A percentile compares a stretch with the other conserved stretches of the same genome.
These are phyloP conservation scores for Cryptophagus acutangulus DNA, from an alignment of 2,888 invertebrate species.

Conservation along the genomic window DNA sequence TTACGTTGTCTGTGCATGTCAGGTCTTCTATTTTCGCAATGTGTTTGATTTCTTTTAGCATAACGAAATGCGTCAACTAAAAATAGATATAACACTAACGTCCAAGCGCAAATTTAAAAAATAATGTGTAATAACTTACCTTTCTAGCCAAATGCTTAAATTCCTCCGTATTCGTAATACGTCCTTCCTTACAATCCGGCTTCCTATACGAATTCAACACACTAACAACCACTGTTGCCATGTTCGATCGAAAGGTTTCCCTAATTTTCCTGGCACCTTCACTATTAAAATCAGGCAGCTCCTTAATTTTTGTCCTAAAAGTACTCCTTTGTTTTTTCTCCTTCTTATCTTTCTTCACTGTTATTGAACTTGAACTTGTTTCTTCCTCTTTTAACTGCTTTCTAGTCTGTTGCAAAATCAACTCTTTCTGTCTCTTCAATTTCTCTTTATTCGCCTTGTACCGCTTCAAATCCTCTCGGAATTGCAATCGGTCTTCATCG, in stretches of 20 bases:
- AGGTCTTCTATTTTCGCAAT: constrained; percentile 81
- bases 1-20: constrained; percentile 85
- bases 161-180: constrained; percentile 85
- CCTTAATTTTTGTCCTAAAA: constrained; percentile 41
- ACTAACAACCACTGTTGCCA: constrained; percentile 78
- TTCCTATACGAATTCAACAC: constrained; percentile 85
- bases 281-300: constrained; percentile 44
- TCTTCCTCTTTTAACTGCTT: constrained; percentile 25
- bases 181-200: constrained; percentile 75
- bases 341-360: constrained; percentile 28
- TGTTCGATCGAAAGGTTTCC: constrained; percentile 76
- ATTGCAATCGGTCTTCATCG: constrained; percentile 70
- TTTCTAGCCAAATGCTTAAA: constrained; percentile 93
- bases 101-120: constrained; percentile 11
- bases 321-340: constrained; percentile 35
- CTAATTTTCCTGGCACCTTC: constrained; percentile 67
- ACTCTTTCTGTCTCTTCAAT: constrained; percentile 62
- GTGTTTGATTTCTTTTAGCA: constrained; percentile 91
- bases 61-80: constrained; percentile 91
- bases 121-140: too few relatives aligned
- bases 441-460: constrained; percentile 79
- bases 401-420: constrained; percentile 48
- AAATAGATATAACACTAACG: constrained; percentile 31
- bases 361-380: constrained; percentile 14
- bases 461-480: constrained; percentile 64